Evolutionary conservation across 2,113 vertebrate species (phyloP).

Genomic region (Opisthocomus hoazin): DNA sequence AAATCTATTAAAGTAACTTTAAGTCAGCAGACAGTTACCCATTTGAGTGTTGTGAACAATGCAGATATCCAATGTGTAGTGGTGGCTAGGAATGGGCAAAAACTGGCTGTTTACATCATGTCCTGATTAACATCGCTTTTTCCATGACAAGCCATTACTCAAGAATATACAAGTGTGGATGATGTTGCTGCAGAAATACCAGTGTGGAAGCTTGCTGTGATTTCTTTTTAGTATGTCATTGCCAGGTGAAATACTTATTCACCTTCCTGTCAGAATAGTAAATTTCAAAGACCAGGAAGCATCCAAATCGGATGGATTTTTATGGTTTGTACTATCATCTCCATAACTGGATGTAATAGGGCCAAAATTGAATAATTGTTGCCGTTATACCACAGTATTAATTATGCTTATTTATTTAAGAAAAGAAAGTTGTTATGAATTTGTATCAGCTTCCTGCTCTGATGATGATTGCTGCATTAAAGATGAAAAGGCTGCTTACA

Average conservation of each 20-base stretch:
- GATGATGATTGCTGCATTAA: not conserved
- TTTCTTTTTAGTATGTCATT: not conserved
- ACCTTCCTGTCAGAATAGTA: not conserved
- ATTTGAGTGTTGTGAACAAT: not conserved
- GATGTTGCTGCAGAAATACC: not conserved
- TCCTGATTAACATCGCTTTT: not conserved
- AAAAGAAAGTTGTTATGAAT: not conserved
- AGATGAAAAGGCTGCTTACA: not conserved
- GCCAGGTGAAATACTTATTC: not conserved
- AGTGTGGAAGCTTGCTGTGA: not conserved
- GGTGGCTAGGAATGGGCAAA: not conserved
- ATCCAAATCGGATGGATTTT: not conserved
- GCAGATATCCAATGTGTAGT: not conserved
- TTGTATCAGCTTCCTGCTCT: not conserved
- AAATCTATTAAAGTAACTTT: not conserved
- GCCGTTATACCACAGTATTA: no score
- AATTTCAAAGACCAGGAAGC: not conserved
- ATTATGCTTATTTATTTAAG: not conserved
- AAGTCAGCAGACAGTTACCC: not conserved
- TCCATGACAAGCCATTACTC: not conserved
- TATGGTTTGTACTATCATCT: not conserved
- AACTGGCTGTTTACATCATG: not conserved
- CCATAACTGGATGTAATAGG: not conserved
- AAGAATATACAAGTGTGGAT: not conserved
- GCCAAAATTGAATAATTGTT: not conserved